A percentile compares a stretch with the other conserved stretches of the same genome.
Conservation (phyloP, 2,113 vertebrate species). For the Epinephelus cyanopodus region DNA sequence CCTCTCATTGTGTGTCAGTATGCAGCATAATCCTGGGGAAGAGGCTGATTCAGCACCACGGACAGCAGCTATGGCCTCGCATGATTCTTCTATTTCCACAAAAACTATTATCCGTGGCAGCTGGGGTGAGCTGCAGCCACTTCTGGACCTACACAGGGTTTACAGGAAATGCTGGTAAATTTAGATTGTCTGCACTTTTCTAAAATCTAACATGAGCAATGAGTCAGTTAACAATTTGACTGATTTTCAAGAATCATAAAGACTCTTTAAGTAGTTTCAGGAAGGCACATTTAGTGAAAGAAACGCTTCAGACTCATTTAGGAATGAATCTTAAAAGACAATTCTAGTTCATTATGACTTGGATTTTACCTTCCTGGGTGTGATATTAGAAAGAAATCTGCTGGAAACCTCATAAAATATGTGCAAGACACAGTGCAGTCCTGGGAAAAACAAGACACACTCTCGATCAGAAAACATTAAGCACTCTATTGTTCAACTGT, state of each 20-base stretch:
- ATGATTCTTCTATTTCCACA: not conserved
- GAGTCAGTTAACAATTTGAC: not conserved
- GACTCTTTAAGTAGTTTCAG: not conserved
- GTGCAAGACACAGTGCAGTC: not conserved
- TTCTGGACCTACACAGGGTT: not conserved
- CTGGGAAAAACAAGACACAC: not conserved
- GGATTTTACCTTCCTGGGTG: no score
- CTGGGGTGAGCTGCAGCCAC: not conserved
- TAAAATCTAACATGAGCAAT: not conserved
- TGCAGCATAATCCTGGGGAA: slow-evolving; percentile 31
- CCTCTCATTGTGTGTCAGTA: slow-evolving; percentile 32
- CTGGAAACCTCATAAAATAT: not conserved
- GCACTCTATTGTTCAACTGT: not conserved
- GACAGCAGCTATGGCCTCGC: slow-evolving; percentile 44
- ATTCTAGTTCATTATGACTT: not conserved
- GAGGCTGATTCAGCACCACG: slow-evolving; percentile 62
- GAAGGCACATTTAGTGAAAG: no score
- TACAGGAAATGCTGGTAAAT: not conserved
- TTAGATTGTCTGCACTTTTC: not conserved
- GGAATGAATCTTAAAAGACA: not conserved
- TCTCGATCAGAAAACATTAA: not conserved
- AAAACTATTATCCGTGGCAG: slow-evolving; percentile 4
- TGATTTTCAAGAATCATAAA: not conserved
- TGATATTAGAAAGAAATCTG: not conserved
- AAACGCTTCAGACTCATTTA: not conserved